Evolutionary conservation across 2,888 invertebrate genomes (phyloP), one percentile per base, ranked within the genome.

Genomic region (Abrostola triplasia): DNA sequence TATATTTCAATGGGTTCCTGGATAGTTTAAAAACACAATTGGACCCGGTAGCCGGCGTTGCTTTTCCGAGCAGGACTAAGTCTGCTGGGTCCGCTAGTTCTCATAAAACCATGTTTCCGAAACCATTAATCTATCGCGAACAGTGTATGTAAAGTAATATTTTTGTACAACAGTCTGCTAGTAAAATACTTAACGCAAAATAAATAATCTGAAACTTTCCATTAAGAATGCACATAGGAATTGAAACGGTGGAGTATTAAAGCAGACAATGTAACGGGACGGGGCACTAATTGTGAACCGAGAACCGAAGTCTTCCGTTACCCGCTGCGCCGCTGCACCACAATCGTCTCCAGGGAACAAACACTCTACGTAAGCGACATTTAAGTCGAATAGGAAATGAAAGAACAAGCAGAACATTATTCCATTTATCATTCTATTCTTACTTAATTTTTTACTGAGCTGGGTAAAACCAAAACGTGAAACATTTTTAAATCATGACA

Each of bases 181-280:
- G 74, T 83, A 78, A 83, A 80, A 86, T 77, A 83, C 81, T 79
- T 84, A 89, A 88, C 79, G 76, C 73, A 83, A 87, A 85, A 88
- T 89, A 88, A 89, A 90, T 84, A 89, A 87, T 83, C 83, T 85
- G 88, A 88, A 90, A 87, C 81, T 82, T 86, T 82, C 85, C 83
- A 90, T 91, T 90, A 87, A 81, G 83, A 88, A 84, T 84, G 82
- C 87, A 92, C 92, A 92, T 92, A 91, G 92, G 91, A 84, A 86
- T 86, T 89, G 90, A 88, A 90, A 86, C 84, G 85, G 84, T 81
- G 79, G 83, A 85, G 90, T 89, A 90, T 87, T 88, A 90, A 86
- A 85, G 89, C 89, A 86, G 88, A 93, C 93, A 92, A 92, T 91
- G 90, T 93, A 94, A 94, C 93, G 93, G 93, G 89, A 93, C 90